A percentile compares a stretch with the other conserved stretches of the same genome.
phyloP scores from a whole-genome alignment of 2,113 vertebrate species.

The Ptilonorhynchus violaceus region DNA sequence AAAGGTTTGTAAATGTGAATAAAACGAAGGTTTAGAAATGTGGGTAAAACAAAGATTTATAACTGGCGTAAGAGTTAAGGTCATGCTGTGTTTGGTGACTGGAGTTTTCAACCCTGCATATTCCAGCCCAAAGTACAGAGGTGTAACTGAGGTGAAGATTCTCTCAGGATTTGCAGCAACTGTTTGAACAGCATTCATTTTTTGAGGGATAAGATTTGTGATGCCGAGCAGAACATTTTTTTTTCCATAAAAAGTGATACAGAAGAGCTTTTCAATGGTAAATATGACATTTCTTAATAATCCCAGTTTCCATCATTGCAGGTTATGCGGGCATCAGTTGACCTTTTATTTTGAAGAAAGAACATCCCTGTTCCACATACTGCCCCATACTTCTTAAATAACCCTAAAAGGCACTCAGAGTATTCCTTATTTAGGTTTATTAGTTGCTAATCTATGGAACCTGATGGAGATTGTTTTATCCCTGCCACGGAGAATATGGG shows the following conservation, averaged over 20 bases:
- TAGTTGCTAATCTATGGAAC: background rate
- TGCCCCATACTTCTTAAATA: background rate
- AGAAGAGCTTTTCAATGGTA: background rate
- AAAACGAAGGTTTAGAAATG: background rate
- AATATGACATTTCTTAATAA: background rate
- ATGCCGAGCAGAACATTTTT: background rate
- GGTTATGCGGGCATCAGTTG: background rate
- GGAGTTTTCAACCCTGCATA: background rate
- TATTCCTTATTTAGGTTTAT: background rate
- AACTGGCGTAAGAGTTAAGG: background rate
- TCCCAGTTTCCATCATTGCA: background rate
- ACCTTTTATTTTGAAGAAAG: background rate
- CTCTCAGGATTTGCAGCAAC: background rate
- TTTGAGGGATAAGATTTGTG: background rate
- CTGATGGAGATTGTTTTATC: background rate
- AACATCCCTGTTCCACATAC: background rate
- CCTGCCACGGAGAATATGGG: background rate
- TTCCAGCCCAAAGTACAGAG: background rate
- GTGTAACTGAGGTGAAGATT: background rate
- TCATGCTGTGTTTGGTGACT: accelerated
- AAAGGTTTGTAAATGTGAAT: background rate
- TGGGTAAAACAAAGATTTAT: background rate
- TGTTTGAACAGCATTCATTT: background rate
- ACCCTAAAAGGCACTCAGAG: background rate
- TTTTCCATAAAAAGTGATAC: background rate